Evolutionary conservation across 2,797 vertebrate genomes (phyloP).

Genomic region (Enteromius treurensis): DNA sequence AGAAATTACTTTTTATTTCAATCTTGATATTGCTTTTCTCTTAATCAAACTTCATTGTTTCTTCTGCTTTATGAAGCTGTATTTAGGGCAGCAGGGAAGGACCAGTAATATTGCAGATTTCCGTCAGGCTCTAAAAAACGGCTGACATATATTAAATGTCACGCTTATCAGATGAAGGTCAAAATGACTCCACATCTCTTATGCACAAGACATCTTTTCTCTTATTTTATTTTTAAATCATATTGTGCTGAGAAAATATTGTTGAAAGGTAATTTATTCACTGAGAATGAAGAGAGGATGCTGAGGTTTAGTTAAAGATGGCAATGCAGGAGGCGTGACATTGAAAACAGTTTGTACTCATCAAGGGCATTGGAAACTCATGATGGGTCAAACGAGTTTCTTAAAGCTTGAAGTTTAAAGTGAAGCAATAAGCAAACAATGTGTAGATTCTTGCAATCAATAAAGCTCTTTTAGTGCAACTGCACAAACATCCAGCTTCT

Average conservation of each 20-base stretch:
- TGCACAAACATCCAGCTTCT: too few relatives aligned
- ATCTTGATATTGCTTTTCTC: neutral
- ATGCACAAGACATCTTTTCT: neutral
- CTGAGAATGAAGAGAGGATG: neutral
- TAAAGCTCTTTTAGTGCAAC: too few relatives aligned
- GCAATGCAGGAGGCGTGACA: neutral
- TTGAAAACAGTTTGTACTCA: neutral
- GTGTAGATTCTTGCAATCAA: too few relatives aligned
- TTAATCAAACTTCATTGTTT: neutral
- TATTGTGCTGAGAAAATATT: neutral
- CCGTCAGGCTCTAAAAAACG: neutral
- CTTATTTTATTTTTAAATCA: constrained; percentile 1
- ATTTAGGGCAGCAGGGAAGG: neutral
- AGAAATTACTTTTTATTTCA: neutral
- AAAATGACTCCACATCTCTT: constrained; percentile 5
- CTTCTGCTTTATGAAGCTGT: neutral
- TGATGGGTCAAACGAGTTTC: neutral
- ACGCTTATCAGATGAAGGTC: neutral
- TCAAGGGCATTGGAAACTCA: neutral
- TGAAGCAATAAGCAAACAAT: neutral
- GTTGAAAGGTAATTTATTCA: neutral
- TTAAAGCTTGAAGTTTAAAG: neutral
- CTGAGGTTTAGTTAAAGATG: neutral
- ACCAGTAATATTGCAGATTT: neutral
- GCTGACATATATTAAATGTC: neutral